A percentile compares a stretch with the other conserved stretches of the same genome.
These are phyloP conservation scores for Drosophila nr. fundita DNA, from an alignment of 2,888 invertebrate species.

Conservation along the genomic window DNA sequence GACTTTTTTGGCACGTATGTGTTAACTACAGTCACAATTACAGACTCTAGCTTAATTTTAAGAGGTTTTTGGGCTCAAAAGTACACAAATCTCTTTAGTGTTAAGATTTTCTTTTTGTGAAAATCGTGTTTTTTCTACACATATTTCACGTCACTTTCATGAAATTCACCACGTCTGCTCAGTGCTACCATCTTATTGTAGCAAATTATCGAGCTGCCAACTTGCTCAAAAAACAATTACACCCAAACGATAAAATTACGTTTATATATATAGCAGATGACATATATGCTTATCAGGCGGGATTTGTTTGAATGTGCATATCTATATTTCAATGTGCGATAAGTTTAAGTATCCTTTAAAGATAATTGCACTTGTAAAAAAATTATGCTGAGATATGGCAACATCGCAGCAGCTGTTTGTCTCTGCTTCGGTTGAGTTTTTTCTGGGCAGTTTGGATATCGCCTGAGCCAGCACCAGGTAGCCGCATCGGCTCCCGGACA, in stretches of 20 bases:
- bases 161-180: slow-evolving; percentile 70
- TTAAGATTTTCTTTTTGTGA: slow-evolving; percentile 50
- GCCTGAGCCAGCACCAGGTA: slow-evolving; percentile 56
- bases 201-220: slow-evolving; percentile 53
- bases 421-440: background rate
- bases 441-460: slow-evolving; percentile 36
- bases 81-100: slow-evolving; percentile 17
- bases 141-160: slow-evolving; percentile 78
- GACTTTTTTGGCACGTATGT: slow-evolving; percentile 6
- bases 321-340: background rate
- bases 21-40: slow-evolving; percentile 6
- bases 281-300: slow-evolving; percentile 14
- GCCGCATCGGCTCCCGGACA: slow-evolving; percentile 8
- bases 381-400: slow-evolving; percentile 25
- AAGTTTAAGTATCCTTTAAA: background rate
- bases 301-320: slow-evolving; percentile 19
- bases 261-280: background rate
- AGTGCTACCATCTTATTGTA: slow-evolving; percentile 58
- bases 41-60: background rate
- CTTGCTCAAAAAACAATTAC: slow-evolving; percentile 16
- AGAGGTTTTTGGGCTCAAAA: slow-evolving; percentile 9
- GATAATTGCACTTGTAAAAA: background rate
- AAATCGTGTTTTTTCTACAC: slow-evolving; percentile 72
- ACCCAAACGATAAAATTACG: background rate
- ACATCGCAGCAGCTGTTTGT: slow-evolving; percentile 36